Base-by-base conservation (phyloP, 2,113 vertebrate genomes). In the Aphelocoma coerulescens region DNA sequence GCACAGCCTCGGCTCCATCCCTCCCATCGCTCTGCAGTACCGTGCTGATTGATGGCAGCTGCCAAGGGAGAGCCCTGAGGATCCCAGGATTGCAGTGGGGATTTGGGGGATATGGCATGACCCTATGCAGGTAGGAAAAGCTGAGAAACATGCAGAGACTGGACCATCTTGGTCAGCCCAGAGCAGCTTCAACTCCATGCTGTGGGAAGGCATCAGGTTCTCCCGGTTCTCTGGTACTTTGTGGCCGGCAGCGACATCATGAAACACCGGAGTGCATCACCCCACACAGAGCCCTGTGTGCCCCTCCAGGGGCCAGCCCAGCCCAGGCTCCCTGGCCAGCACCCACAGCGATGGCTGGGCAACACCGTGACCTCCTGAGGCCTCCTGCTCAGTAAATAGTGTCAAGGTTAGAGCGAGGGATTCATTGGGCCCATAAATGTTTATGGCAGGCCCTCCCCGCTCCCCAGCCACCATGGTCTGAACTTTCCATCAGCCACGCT, bases 401-500 rank as follows among this genome's bases (percentile, higher is more conserved):
- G 95, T 97, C 97, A 98, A 98, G 96, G 97, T 95, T 96, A 98
- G 95, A 97, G 88, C n/a, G 44, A 96, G 55, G 85, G 77, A 95
- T 97, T 97, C 96, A 97, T 91, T 95, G 58, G 76, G 58, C 92
- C 81, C 82, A 90, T 97, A 96, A 90, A 96, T 72, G 89, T 97
- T 97, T 97, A 97, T 92, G 94, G 76, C 91, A 89, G 89, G 93
- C 91, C 93, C 95, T 92, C 62, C 68, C 67, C 1, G 7, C 82
- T 83, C 84, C 84, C 61, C 84, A 84, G 88, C 84, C 88, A 26
- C 85, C 88, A 81, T 87, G 21, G 98, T 91, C 87, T 94, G 97
- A 97, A 98, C 96, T 98, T 98, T 98, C 98, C 98, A 97, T 98
- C 97, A 98, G 96, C 93, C 82, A 93, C 9, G 18, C 80, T 86